phyloP scores from a whole-genome alignment of 2,888 invertebrate species.

The Megalurothrips usitatus region DNA sequence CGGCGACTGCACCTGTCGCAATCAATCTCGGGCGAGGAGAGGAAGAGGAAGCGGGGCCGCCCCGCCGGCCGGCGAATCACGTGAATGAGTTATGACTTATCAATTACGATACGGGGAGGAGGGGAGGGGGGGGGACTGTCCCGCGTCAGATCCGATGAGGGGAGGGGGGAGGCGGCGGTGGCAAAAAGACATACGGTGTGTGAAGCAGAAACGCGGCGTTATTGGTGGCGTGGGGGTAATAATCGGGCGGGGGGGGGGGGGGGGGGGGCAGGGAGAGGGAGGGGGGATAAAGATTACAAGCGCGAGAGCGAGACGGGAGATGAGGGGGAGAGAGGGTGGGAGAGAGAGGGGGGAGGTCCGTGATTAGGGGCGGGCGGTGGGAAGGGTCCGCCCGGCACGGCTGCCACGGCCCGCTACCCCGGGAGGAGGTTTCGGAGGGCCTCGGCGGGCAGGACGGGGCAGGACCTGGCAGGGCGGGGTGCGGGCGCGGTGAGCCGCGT shows the following conservation, averaged over 20 bases:
- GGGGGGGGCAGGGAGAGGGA: too few species aligned
- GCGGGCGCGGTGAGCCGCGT: neutral
- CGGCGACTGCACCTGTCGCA: neutral
- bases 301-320: neutral
- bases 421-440: neutral
- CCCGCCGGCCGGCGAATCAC: neutral
- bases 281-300: too few species aligned
- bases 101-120: neutral
- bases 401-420: too few species aligned
- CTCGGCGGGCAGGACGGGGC: neutral
- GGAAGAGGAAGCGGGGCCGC: neutral
- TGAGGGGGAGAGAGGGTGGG: neutral
- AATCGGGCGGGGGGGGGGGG: neutral
- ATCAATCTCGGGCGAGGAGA: neutral
- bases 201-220: too few species aligned
- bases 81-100: slow-evolving; percentile 22
- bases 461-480: neutral
- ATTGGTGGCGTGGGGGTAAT: neutral
- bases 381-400: too few species aligned
- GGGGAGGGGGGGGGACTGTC: neutral
- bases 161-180: neutral
- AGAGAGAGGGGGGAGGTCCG: neutral
- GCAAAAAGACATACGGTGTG: neutral
- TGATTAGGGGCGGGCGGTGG: neutral
- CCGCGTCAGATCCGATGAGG: neutral